Evolutionary conservation across 2,888 invertebrate genomes (phyloP).

Genomic region (Volucella zonaria): DNA sequence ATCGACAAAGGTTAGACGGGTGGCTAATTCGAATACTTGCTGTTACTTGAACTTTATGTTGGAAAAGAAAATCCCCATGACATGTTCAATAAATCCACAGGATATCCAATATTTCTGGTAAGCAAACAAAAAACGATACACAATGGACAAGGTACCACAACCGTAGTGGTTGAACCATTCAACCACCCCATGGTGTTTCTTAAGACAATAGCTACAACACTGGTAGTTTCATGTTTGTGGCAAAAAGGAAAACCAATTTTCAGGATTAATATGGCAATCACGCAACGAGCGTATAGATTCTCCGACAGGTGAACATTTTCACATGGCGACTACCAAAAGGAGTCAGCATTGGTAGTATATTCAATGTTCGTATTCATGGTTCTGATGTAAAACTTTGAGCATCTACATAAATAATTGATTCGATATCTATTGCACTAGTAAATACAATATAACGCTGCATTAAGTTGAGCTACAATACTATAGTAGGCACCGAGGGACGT

Average conservation of each 20-base stretch:
- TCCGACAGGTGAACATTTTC: constrained; percentile 71
- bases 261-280: constrained; percentile 74
- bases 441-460: not conserved
- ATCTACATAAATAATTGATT: constrained; percentile 62
- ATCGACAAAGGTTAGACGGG: constrained; percentile 58
- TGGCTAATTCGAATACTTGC: constrained; percentile 20
- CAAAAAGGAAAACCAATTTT: constrained; percentile 70
- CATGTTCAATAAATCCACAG: constrained; percentile 70
- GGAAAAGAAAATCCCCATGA: constrained; percentile 50
- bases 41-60: not conserved
- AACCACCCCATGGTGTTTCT: constrained; percentile 34
- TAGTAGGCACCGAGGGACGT: too few relatives aligned
- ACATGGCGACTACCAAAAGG: constrained; percentile 45
- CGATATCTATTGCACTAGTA: not conserved
- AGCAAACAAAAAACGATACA: constrained; percentile 46
- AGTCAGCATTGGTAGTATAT: not conserved
- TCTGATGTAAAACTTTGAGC: constrained; percentile 28
- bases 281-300: constrained; percentile 69
- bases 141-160: constrained; percentile 41
- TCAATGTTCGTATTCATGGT: constrained; percentile 23
- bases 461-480: not conserved
- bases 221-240: constrained; percentile 65
- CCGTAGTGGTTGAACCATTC: constrained; percentile 12
- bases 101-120: constrained; percentile 63
- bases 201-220: constrained; percentile 60